A percentile compares a stretch with the other conserved stretches of the same genome.
phyloP scores from a whole-genome alignment of 2,797 vertebrate species.

The Fratercula arctica region DNA sequence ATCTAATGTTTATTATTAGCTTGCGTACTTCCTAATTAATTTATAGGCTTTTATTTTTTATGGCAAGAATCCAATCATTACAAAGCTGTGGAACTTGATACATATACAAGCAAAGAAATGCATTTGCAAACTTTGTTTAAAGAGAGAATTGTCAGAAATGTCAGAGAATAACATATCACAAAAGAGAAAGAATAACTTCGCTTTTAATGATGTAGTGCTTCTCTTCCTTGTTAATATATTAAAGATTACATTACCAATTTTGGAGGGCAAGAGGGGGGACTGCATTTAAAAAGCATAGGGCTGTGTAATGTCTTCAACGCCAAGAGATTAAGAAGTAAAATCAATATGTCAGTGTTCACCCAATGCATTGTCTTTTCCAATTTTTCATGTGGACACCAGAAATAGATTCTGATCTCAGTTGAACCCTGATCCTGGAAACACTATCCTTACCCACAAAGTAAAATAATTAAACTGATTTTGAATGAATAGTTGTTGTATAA shows the following conservation, averaged over 20 bases:
- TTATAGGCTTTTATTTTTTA: slow-evolving; percentile 62
- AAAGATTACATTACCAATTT: slow-evolving; percentile 11
- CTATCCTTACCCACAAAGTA: background rate
- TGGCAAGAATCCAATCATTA: slow-evolving; percentile 46
- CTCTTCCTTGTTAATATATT: slow-evolving; percentile 1
- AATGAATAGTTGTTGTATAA: background rate
- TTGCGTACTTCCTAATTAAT: slow-evolving; percentile 73
- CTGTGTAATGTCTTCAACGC: background rate
- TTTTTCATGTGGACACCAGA: background rate
- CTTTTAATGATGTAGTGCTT: slow-evolving; percentile 1
- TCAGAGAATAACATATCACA: slow-evolving; percentile 33
- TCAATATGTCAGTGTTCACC: background rate
- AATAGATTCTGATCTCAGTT: background rate
- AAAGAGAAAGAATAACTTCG: slow-evolving; percentile 8
- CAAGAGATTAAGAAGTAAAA: slow-evolving; percentile 30
- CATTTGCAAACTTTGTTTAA: slow-evolving; percentile 55
- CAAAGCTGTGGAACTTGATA: slow-evolving; percentile 29
- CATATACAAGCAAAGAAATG: slow-evolving; percentile 24
- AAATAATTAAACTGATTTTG: background rate
- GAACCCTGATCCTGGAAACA: background rate
- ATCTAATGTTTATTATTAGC: slow-evolving; percentile 71
- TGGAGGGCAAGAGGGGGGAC: background rate
- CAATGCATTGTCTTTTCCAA: background rate
- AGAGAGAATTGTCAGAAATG: slow-evolving; percentile 54
- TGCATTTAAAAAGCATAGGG: background rate